A percentile compares a stretch with the other conserved stretches of the same genome.
These are phyloP conservation scores for Caenorhabditis angaria DNA, from an alignment of 2,888 invertebrate genomes.

Conservation along the genomic window DNA sequence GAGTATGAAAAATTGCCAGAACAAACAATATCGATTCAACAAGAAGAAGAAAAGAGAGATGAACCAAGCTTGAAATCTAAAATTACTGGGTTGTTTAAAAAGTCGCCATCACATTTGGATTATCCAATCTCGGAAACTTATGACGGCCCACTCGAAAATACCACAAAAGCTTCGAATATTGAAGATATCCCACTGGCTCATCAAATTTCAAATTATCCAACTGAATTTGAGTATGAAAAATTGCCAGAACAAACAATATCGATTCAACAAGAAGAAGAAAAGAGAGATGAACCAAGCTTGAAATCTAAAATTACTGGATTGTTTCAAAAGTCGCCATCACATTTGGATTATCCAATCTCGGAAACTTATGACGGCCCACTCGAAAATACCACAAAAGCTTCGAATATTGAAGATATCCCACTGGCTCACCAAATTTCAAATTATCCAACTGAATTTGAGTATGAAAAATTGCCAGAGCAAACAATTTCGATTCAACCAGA, in stretches of 20 bases:
- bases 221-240: conserved; percentile 26
- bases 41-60: conserved; percentile 27
- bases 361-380: conserved; percentile 39
- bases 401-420: conserved; percentile 30
- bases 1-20: conserved; percentile 17
- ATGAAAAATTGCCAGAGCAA: conserved; percentile 28
- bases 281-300: conserved; percentile 29
- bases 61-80: conserved; percentile 18
- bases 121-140: conserved; percentile 42
- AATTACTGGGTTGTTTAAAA: conserved; percentile 43
- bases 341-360: conserved; percentile 40
- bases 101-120: conserved; percentile 42
- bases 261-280: conserved; percentile 22
- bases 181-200: conserved; percentile 34
- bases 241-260: conserved; percentile 19
- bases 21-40: conserved; percentile 11
- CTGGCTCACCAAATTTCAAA: conserved; percentile 27
- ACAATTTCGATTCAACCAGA: conserved; percentile 21
- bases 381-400: conserved; percentile 31
- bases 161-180: conserved; percentile 36
- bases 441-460: conserved; percentile 37
- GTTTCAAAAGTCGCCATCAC: conserved; percentile 41
- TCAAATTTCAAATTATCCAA: conserved; percentile 37
- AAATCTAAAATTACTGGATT: conserved; percentile 36
- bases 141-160: conserved; percentile 45